A percentile compares a stretch with the other conserved stretches of the same genome.
These are phyloP conservation scores for Leucophenga varia DNA, from an alignment of 1,140 invertebrate genomes.

Conservation along the genomic window DNA sequence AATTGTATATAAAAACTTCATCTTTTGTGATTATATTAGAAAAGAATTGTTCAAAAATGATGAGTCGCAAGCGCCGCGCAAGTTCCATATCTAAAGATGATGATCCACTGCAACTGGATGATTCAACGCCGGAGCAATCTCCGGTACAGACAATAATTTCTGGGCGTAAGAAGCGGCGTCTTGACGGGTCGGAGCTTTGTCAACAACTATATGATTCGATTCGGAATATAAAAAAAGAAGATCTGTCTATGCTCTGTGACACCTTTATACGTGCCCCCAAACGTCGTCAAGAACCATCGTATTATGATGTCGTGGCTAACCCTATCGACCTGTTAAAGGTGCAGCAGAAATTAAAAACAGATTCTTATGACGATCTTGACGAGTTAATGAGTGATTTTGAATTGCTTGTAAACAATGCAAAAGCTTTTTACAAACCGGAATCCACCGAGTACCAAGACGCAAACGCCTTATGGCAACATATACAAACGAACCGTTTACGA, in stretches of 20 bases:
- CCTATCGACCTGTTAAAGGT: constrained; percentile 90
- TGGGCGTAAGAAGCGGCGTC: constrained; percentile 44
- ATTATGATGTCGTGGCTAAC: constrained; percentile 88
- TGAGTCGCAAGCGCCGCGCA: constrained; percentile 50
- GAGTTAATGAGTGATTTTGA: constrained; percentile 86
- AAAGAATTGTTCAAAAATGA: constrained; percentile 31
- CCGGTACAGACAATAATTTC: constrained; percentile 45
- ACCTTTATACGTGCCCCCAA: constrained; percentile 93
- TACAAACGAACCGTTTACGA: constrained; percentile 61
- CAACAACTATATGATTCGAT: constrained; percentile 92
- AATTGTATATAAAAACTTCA: no score
- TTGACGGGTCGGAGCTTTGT: constrained; percentile 72
- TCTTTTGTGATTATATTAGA: no score
- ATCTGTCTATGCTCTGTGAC: constrained; percentile 88
- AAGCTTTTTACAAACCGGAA: constrained; percentile 88
- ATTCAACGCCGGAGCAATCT: constrained; percentile 63
- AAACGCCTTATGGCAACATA: constrained; percentile 85
- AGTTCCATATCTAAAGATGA: constrained; percentile 53
- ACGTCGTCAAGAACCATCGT: constrained; percentile 83
- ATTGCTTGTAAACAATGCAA: constrained; percentile 86
- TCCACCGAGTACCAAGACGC: constrained; percentile 90
- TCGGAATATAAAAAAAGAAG: constrained; percentile 87
- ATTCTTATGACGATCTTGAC: constrained; percentile 88
- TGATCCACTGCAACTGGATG: constrained; percentile 49
- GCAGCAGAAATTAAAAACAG: constrained; percentile 94